Conservation (phyloP, 53 echinoderm and acorn worm species). For the Echinarachnius parma region DNA sequence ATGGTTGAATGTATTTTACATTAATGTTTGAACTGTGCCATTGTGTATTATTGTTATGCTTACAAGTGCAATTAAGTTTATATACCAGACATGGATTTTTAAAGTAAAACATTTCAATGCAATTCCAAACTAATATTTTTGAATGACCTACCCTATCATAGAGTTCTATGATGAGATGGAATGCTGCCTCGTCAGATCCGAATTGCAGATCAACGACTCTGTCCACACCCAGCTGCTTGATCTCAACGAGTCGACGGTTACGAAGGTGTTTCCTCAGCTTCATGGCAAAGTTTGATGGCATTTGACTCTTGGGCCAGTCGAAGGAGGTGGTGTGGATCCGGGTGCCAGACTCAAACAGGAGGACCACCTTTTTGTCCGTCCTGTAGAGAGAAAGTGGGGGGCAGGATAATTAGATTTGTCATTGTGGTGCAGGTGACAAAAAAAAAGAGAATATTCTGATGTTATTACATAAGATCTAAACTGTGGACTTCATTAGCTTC, state of each 20-base stretch:
- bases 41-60: too few relatives aligned
- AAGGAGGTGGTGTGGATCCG: conserved; percentile 84
- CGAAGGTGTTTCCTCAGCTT: conserved; percentile 87
- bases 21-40: too few relatives aligned
- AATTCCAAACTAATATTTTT: too few relatives aligned
- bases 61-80: too few relatives aligned
- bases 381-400: conserved; percentile 52
- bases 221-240: conserved; percentile 91
- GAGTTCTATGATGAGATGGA: conserved; percentile 85
- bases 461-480: too few relatives aligned
- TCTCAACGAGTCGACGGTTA: conserved; percentile 65
- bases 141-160: conserved; percentile 98
- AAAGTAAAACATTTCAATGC: too few relatives aligned
- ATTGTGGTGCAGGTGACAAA: too few relatives aligned
- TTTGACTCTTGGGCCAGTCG: conserved; percentile 95
- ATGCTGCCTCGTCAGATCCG: conserved; percentile 92
- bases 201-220: conserved; percentile 92
- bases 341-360: conserved; percentile 86
- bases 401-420: too few relatives aligned
- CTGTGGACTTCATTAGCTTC: conserved; percentile 95
- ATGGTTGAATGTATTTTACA: too few relatives aligned
- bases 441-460: too few relatives aligned
- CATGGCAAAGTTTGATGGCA: conserved; percentile 98
- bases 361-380: conserved; percentile 82
- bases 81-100: too few relatives aligned